Base-by-base conservation (phyloP, 2,888 invertebrate species). In the Hyposoter dolosus region DNA sequence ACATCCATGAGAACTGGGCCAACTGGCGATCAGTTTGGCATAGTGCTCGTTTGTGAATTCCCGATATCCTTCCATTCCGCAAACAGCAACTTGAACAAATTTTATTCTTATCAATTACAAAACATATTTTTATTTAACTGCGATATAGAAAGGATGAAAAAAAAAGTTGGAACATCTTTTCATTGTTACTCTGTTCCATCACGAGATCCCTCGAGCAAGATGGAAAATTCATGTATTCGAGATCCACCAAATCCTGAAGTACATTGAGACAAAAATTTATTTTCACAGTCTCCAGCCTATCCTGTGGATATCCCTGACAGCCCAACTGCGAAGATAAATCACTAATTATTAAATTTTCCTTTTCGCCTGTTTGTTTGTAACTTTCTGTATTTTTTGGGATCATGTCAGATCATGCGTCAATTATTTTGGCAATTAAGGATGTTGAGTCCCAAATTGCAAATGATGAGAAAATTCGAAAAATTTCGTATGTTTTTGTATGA, bases 31-130 rank as follows among this genome's bases (percentile, higher is more conserved):
- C 72, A 92, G 85, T 12, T 90, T 88, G 23, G 93, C 90, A 91
- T 94, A 95, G 68, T 90, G 91, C 6, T 88, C 81, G 23, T 90
- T 89, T 1, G 94, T 87, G 89, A 95, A 95, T 83, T 95, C 95
- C 0, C 91, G 84, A 86, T 92, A 95, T 17, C 95, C 95, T 89
- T 95, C 94, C 89, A 94, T 93, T 0, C 95, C 95, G 87, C 95
- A 95, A 5, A 95, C 88, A 43, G 94, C 90, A 82, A 95, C 95
- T 95, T 23, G 23, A 74, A 47, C n/a, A 40, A 23, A 60, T 28
- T 15, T 60, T 60, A 28, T 28, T 60, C 15, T 60, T 1, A 75
- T 28, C 10, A 63, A 76, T 65, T 28, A 28, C 60, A 23, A 40
- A 3, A 43, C n/a, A 28, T 0, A 71, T 40, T 40, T 40, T 40